A percentile compares a stretch with the other conserved stretches of the same genome.
phyloP scores from a whole-genome alignment of 2,888 invertebrate species.

The Polylopha cassiicola region DNA sequence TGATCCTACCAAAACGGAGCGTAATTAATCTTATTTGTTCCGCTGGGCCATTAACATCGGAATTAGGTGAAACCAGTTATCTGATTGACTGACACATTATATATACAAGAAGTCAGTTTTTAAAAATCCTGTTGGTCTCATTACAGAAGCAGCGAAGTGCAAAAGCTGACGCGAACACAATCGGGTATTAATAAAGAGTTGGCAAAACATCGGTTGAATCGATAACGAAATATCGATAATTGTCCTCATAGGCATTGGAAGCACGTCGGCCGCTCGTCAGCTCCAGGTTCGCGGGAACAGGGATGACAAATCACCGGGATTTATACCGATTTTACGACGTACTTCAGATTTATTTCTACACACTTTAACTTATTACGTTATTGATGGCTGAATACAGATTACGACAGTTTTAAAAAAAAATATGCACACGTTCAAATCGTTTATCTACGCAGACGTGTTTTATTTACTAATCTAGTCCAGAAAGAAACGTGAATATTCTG shows the following conservation, averaged over 20 bases:
- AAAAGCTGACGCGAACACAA: constrained; percentile 70
- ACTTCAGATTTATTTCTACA: no score
- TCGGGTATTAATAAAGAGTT: constrained; percentile 57
- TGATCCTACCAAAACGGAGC: constrained; percentile 37
- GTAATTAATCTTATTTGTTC: constrained; percentile 63
- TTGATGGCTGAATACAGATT: no score
- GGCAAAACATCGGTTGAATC: constrained; percentile 50
- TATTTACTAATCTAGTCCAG: no score
- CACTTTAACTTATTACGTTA: no score
- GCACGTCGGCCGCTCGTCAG: constrained; percentile 38
- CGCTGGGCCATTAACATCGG: constrained; percentile 55
- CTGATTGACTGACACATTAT: constrained; percentile 24
- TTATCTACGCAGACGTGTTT: no score
- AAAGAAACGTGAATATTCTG: no score
- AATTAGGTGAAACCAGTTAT: constrained; percentile 62
- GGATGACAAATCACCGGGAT: constrained; percentile 6
- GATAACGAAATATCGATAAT: constrained; percentile 42
- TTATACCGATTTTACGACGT: neutral
- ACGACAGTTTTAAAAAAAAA: no score
- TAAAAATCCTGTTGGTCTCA: constrained; percentile 47
- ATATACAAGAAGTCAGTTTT: constrained; percentile 44
- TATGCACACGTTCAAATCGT: no score
- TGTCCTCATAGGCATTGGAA: constrained; percentile 51
- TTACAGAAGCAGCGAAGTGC: constrained; percentile 67
- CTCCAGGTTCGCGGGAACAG: constrained; percentile 12